Percentiles rank a stretch among this genome's conserved stretches.
phyloP scores from a whole-genome alignment of 1,140 invertebrate species.

The Papilio glaucus region DNA sequence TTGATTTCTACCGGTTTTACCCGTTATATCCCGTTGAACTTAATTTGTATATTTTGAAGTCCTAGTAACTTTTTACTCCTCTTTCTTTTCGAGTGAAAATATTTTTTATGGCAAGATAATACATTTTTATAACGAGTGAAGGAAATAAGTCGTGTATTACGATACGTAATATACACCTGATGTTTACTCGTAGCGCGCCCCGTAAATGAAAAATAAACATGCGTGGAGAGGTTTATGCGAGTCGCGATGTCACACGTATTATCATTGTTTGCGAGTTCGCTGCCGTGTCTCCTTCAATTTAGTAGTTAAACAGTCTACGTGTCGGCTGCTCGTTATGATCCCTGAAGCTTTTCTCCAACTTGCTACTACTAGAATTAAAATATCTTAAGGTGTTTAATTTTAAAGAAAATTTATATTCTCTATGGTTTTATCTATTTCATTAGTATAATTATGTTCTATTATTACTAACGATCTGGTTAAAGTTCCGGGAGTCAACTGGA shows the following conservation, averaged over 20 bases:
- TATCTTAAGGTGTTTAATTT: neutral
- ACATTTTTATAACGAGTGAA: conserved; percentile 38
- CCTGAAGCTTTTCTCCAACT: neutral
- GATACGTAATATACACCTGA: conserved; percentile 54
- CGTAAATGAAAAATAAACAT: conserved; percentile 83
- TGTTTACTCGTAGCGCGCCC: conserved; percentile 54
- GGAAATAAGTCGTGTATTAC: conserved; percentile 43
- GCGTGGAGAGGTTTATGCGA: conserved; percentile 66
- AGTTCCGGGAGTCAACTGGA: too few species aligned
- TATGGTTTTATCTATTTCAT: neutral
- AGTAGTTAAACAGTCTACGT: conserved; percentile 42
- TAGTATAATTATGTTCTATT: too few species aligned
- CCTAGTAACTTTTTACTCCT: too few species aligned
- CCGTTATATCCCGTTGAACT: too few species aligned
- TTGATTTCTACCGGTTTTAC: too few species aligned
- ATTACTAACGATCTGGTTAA: too few species aligned
- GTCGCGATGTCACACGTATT: conserved; percentile 68
- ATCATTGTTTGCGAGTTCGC: conserved; percentile 64
- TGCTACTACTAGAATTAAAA: conserved; percentile 4
- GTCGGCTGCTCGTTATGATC: conserved; percentile 28
- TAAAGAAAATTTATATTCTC: neutral
- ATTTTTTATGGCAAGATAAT: too few species aligned
- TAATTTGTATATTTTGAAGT: too few species aligned
- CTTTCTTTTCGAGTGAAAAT: too few species aligned
- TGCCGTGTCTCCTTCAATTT: conserved; percentile 48